Conservation (phyloP, 1,140 invertebrate genomes). For the Euwallacea similis region DNA sequence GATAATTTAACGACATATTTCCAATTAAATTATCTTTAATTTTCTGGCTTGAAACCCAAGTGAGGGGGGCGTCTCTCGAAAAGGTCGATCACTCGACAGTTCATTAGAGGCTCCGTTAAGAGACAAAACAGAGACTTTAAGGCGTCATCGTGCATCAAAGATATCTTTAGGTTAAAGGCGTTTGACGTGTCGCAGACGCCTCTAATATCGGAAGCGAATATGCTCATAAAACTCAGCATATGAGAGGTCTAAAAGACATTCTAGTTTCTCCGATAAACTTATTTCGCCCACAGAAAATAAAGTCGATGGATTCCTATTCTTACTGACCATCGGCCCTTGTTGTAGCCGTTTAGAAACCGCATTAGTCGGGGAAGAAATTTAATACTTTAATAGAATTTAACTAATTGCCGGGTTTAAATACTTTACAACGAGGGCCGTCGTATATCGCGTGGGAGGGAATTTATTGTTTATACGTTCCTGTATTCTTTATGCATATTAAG, state of each 20-base stretch:
- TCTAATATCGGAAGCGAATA: conserved; percentile 1
- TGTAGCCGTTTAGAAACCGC: too few species aligned
- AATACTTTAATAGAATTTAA: conserved; percentile 26
- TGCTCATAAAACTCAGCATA: not conserved
- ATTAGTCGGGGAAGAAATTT: conserved; percentile 3
- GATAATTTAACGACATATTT: too few species aligned
- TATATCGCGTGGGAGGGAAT: conserved; percentile 20
- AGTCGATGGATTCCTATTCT: too few species aligned
- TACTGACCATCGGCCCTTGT: too few species aligned
- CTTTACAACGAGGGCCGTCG: conserved; percentile 13
- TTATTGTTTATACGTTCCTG: conserved; percentile 16
- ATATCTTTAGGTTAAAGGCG: conserved; percentile 7
- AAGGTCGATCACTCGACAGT: not conserved
- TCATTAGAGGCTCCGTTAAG: conserved; percentile 2
- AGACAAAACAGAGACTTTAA: not conserved
- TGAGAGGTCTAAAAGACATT: not conserved
- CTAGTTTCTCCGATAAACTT: too few species aligned
- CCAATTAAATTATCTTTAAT: too few species aligned
- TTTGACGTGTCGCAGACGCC: conserved; percentile 10
- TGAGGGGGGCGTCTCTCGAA: too few species aligned
- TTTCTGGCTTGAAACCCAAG: too few species aligned
- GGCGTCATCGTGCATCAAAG: conserved; percentile 7
- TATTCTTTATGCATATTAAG: conserved; percentile 17
- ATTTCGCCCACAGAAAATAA: too few species aligned
- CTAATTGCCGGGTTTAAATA: conserved; percentile 16